Percentiles rank a stretch among this genome's conserved stretches.
These are phyloP conservation scores for Alca torda DNA, from an alignment of 2,797 vertebrate genomes.

Conservation along the genomic window DNA sequence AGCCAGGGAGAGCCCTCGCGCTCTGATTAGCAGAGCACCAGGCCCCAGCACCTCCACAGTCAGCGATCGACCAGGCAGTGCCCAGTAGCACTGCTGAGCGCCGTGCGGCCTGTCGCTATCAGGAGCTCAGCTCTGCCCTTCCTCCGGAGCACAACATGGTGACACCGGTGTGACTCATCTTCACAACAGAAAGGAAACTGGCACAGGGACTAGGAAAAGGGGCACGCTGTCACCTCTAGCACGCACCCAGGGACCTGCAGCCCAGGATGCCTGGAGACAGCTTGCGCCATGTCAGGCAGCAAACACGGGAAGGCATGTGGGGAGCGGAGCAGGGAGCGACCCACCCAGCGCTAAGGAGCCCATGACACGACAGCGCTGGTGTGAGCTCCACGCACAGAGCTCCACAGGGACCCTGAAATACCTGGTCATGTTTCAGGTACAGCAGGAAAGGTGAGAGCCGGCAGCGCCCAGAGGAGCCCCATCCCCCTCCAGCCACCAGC, in stretches of 20 bases:
- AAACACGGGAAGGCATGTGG: background rate
- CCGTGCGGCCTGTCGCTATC: background rate
- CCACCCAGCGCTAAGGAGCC: background rate
- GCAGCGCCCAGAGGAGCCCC: background rate
- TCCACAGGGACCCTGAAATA: background rate
- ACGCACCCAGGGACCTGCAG: background rate
- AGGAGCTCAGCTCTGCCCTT: constrained; percentile 27
- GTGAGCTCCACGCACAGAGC: background rate
- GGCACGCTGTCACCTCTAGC: background rate
- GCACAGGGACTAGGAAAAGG: background rate
- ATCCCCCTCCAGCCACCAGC: background rate
- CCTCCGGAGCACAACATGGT: constrained; percentile 19
- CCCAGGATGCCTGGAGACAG: background rate
- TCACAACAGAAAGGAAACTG: background rate
- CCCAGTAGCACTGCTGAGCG: background rate
- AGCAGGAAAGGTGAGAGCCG: background rate
- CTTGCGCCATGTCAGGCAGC: accelerated
- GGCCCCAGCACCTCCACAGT: background rate
- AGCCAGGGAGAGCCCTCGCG: background rate
- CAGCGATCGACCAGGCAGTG: accelerated
- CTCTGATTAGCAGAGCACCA: background rate
- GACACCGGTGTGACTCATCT: constrained; percentile 49
- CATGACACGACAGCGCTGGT: accelerated
- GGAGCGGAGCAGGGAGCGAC: background rate
- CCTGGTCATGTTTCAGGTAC: background rate